Percentiles rank a stretch among this genome's conserved stretches.
phyloP scores from a whole-genome alignment of 1,140 invertebrate species.

The Lepidurus packardi region DNA sequence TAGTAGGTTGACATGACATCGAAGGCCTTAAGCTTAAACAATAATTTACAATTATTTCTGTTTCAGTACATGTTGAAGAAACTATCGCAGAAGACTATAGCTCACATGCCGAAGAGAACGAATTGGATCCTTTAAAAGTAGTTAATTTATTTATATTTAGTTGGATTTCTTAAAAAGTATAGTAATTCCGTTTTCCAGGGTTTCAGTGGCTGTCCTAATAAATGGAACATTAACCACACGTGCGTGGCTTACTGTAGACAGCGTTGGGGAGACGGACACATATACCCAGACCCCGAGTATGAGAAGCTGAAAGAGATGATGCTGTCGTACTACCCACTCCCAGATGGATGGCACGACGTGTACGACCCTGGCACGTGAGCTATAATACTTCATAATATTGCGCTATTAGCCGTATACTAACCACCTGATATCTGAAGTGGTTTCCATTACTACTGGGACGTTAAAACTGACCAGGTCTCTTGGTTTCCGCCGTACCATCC shows the following conservation, averaged over 20 bases:
- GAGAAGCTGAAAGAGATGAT: conserved; percentile 66
- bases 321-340: conserved; percentile 83
- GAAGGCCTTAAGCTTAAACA: conserved; percentile 36
- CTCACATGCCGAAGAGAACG: conserved; percentile 10
- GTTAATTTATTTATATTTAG: neutral
- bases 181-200: conserved; percentile 41
- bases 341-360: conserved; percentile 85
- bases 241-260: conserved; percentile 84
- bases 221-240: conserved; percentile 89
- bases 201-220: conserved; percentile 86
- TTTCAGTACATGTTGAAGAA: conserved; percentile 24
- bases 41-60: neutral
- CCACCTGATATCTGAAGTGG: conserved; percentile 51
- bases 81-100: conserved; percentile 23
- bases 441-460: conserved; percentile 92
- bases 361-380: conserved; percentile 80
- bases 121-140: conserved; percentile 27
- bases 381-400: neutral
- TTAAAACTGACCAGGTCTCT: conserved; percentile 81
- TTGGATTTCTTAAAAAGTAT: neutral
- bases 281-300: conserved; percentile 66
- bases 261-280: conserved; percentile 72
- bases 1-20: neutral
- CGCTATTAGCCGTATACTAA: neutral
- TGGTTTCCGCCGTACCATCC: conserved; percentile 92